Base-by-base conservation (phyloP, 1,140 invertebrate genomes). In the Nilaparvata lugens region DNA sequence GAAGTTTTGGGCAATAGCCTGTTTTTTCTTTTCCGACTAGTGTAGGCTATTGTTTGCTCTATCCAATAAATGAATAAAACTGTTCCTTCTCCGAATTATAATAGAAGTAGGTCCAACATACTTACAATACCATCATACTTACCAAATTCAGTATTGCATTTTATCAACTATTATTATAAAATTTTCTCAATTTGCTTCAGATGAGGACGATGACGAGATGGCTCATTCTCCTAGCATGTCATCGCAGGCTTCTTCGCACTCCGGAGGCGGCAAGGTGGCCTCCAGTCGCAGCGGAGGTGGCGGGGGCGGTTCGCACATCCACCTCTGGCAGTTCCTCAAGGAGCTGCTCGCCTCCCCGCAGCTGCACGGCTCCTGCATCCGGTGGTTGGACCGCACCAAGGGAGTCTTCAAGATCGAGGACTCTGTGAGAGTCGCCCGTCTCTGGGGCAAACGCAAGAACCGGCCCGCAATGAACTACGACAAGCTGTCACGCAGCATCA, bases 331-430 rank as follows among this genome's bases (percentile, higher is more conserved):
- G 74, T 99, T 99, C 75, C 78, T 99, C 14, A 97, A 97, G 70
- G 96, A 99, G 74, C 81, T 99, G 11, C 79, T 99, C 0, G 81
- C 87, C 6, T 85, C 91, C 28, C 89, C 93, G 0, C 85, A 91
- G 52, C 73, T 86, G 1, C 90, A 97, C 71, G 91, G 91, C 1
- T 88, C 88, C 0, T 97, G 93, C 71, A 98, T 99, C 68, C 85
- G 95, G 64, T 99, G 97, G 97, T 74, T 98, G 59, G 94, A 99
- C 71, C 83, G 94, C 66, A 81, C 79, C 70, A 91, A 92, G 73
- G 95, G 96, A 14, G 91, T 98, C 9, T 99, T 99, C 80, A 99
- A 98, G 79, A 99, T 99, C 71, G 96, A 99, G 74, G 95, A 98
- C 77, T 97, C 94, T 5, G 93, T 96, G 18, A 83, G 90, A 62